These are phyloP conservation scores for Drosophila albomicans DNA, from an alignment of 1,140 invertebrate genomes.

Conservation along the genomic window DNA sequence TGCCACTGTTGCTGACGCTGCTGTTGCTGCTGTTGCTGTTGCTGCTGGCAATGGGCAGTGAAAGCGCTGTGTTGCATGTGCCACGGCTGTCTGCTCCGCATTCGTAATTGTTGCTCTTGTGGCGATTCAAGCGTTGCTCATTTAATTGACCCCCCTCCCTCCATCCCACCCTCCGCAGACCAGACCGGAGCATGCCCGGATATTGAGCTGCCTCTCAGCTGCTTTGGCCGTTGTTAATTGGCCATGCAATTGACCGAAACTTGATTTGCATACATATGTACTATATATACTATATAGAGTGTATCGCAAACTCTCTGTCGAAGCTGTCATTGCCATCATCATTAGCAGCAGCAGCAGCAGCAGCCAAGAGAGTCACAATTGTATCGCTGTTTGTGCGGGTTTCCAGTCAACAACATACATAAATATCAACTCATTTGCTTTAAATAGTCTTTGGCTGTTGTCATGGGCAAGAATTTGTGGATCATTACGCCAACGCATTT, in stretches of 20 bases:
- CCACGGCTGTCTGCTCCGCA: conserved; percentile 53
- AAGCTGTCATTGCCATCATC: conserved; percentile 51
- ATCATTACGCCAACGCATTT: conserved; percentile 53
- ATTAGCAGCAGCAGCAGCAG: conserved; percentile 25
- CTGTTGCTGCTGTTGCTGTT: neutral
- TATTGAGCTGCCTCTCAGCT: conserved; percentile 31
- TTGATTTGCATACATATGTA: conserved; percentile 40
- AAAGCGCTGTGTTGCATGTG: conserved; percentile 51
- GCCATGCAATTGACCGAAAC: conserved; percentile 53
- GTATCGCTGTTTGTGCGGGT: conserved; percentile 13
- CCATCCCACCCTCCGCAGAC: neutral
- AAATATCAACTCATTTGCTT: conserved; percentile 44
- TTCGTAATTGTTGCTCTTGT: conserved; percentile 56
- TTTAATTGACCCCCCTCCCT: conserved; percentile 34
- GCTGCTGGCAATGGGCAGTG: conserved; percentile 25
- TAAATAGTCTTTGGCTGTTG: conserved; percentile 21
- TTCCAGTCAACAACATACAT: conserved; percentile 42
- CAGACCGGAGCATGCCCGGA: conserved; percentile 34
- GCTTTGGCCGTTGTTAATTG: conserved; percentile 36
- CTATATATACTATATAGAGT: neutral
- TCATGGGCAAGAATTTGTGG: conserved; percentile 45
- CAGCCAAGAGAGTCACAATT: neutral
- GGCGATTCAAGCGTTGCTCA: conserved; percentile 52
- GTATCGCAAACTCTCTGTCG: conserved; percentile 37
- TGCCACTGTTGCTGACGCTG: neutral